phyloP scores from a whole-genome alignment of 2,888 invertebrate species.

The Cheilosia scutellata region DNA sequence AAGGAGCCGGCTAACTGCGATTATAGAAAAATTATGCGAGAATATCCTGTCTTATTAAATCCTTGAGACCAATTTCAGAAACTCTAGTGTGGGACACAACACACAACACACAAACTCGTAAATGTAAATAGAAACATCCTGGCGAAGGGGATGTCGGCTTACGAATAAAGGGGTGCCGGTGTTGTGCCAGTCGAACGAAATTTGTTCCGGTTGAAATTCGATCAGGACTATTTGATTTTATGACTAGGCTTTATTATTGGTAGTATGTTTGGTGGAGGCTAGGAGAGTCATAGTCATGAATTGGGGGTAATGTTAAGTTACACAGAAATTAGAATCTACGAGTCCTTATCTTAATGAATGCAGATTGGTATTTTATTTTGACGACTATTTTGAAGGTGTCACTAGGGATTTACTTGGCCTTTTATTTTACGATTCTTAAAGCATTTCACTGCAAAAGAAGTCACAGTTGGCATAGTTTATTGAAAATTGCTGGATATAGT shows the following conservation, averaged over 20 bases:
- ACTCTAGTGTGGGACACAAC: constrained; percentile 46
- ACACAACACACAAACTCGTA: constrained; percentile 52
- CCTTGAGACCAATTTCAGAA: constrained; percentile 70
- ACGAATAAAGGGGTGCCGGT: constrained; percentile 56
- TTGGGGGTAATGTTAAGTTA: constrained; percentile 33
- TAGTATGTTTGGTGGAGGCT: constrained; percentile 21
- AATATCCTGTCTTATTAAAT: constrained; percentile 77
- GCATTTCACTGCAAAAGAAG: too few species aligned
- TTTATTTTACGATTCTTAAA: too few species aligned
- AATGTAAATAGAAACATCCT: constrained; percentile 57
- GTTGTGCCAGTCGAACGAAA: constrained; percentile 44
- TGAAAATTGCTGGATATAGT: too few species aligned
- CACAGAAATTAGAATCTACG: constrained; percentile 51
- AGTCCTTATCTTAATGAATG: constrained; percentile 73
- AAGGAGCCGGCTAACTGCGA: constrained; percentile 74
- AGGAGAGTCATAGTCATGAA: constrained; percentile 22
- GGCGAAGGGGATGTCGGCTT: constrained; percentile 4
- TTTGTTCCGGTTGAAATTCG: constrained; percentile 76
- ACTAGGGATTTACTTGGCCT: constrained; percentile 43
- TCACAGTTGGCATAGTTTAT: too few species aligned
- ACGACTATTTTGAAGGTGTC: constrained; percentile 63
- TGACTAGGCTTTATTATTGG: constrained; percentile 65
- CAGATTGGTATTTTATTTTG: constrained; percentile 71
- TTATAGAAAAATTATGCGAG: constrained; percentile 78
- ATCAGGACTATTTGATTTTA: constrained; percentile 76